Base-by-base conservation (phyloP, 1,140 invertebrate genomes). In the Listronotus bonariensis region DNA sequence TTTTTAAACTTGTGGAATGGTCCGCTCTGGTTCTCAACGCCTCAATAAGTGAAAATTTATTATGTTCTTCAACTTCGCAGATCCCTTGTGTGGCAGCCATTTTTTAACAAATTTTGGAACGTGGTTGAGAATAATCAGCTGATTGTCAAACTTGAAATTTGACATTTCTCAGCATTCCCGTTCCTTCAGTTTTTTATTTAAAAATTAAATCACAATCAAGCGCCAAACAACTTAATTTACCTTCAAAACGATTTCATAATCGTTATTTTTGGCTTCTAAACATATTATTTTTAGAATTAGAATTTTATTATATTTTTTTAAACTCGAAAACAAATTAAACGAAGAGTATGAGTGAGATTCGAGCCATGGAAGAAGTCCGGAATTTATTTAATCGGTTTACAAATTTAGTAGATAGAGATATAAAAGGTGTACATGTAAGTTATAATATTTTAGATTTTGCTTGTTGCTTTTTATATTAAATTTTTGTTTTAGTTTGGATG, bases 381-480 rank as follows among this genome's bases (percentile, higher is more conserved):
- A 72, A 65, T 56, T 48, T 75, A 51, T 71, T 79, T 53, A 74
- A 78, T 61, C 60, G 70, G 65, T 76, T 78, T 69, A 67, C 71
- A 17, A 68, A 72, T 65, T 73, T 78, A 40, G 78, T 82, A 77
- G 77, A 83, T 43, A 73, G 72, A 49, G 76, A 83, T 68, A 78
- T 71, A 18, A 74, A 76, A 68, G 80, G 73, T 11, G 74, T 78
- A n/a, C 75, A 79, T 71, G 81, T 83, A 74, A 41, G 43, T 68
- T 15, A 48, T 40, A 18, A 17, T 43, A 20, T n/a, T 20, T 9
- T 14, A n/a, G 42, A 43, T 20, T 14, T 14, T 43, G 8, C 17
- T 45, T 31, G 5, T 3, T 12, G 8, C 40, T n/a, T 49, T 36
- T 32, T 17, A 18, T 49, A 14, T 46, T 18, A 0, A 4, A 6